Conservation (phyloP, 2,888 invertebrate genomes). For the Liodrosophila aerea region DNA sequence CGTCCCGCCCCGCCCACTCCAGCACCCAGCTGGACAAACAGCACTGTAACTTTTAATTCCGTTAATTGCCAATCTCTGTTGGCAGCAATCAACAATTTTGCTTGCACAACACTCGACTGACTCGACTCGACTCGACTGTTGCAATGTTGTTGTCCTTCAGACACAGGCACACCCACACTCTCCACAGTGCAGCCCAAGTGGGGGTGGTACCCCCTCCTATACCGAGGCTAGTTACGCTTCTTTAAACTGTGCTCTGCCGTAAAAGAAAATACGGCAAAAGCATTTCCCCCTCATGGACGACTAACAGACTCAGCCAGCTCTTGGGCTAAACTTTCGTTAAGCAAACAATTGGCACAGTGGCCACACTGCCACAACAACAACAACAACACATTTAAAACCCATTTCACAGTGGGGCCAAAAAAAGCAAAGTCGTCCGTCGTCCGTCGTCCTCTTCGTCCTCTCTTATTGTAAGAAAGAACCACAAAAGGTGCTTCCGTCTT, state of each 20-base stretch:
- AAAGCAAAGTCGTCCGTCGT: conserved; percentile 42
- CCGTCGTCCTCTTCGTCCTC: conserved; percentile 38
- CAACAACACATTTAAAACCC: conserved; percentile 67
- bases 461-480: conserved; percentile 51
- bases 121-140: conserved; percentile 69
- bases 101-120: conserved; percentile 78
- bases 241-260: conserved; percentile 65
- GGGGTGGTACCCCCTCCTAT: conserved; percentile 1
- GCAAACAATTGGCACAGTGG: conserved; percentile 77
- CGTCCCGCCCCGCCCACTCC: no score
- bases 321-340: conserved; percentile 78
- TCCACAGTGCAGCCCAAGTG: conserved; percentile 37
- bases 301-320: conserved; percentile 28
- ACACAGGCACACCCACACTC: conserved; percentile 33
- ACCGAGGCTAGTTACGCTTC: conserved; percentile 64
- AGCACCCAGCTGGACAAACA: conserved; percentile 59
- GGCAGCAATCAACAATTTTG: conserved; percentile 80
- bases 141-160: conserved; percentile 73
- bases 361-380: conserved; percentile 37
- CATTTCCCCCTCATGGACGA: conserved; percentile 18
- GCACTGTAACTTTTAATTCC: conserved; percentile 81
- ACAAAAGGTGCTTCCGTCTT: conserved; percentile 43
- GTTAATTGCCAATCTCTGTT: conserved; percentile 82
- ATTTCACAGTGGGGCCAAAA: conserved; percentile 64
- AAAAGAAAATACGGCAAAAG: conserved; percentile 64